These are phyloP conservation scores for Halocynthia roretzi DNA, from an alignment of 23 tunicate genomes.

Conservation along the genomic window DNA sequence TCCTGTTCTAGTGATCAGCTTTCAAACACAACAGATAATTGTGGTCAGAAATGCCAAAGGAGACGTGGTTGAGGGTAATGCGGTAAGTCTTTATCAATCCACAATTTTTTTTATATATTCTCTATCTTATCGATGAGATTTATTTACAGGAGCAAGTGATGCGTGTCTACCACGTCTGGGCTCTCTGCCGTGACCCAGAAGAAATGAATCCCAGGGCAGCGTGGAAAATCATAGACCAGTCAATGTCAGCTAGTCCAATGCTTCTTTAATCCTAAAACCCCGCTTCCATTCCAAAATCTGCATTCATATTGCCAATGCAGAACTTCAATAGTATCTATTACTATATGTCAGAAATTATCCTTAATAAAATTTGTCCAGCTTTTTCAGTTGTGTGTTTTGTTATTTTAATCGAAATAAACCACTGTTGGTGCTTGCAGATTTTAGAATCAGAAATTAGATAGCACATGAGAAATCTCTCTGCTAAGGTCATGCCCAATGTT, in stretches of 20 bases:
- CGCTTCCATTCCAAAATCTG: no score
- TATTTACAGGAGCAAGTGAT: constrained; percentile 53
- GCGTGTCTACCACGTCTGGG: constrained; percentile 91
- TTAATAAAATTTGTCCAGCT: no score
- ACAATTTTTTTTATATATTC: neutral
- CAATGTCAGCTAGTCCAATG: constrained; percentile 66
- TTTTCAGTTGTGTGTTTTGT: no score
- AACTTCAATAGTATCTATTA: no score
- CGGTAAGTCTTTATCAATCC: constrained; percentile 27
- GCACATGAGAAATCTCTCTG: no score
- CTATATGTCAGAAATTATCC: no score
- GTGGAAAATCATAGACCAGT: constrained; percentile 86
- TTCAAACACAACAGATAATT: constrained; percentile 87
- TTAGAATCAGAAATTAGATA: no score
- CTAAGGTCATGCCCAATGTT: no score
- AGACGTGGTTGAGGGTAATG: constrained; percentile 70
- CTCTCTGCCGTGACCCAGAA: constrained; percentile 82
- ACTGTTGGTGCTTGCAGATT: no score
- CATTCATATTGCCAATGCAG: no score
- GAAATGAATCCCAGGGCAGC: constrained; percentile 76
- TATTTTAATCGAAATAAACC: no score
- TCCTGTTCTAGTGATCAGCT: constrained; percentile 73
- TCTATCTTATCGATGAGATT: neutral
- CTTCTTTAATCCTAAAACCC: constrained; percentile 22
- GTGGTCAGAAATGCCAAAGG: constrained; percentile 70